Evolutionary conservation across 2,888 invertebrate species (phyloP), one percentile per base, ranked within the genome.

Genomic region (Netelia fuscicornis): DNA sequence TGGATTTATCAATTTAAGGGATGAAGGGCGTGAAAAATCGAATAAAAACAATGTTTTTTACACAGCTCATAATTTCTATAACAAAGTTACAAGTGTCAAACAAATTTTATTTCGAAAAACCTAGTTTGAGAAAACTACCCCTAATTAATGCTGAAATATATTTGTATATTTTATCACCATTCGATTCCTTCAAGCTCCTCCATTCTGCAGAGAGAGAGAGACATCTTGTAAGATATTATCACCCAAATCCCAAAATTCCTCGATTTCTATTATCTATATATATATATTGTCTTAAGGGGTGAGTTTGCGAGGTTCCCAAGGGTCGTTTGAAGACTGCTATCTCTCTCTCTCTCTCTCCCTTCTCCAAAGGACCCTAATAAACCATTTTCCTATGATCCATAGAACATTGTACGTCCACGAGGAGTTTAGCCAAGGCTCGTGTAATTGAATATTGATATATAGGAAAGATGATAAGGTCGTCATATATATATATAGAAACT

Each of bases 401-500:
- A 72, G 78, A 83, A 83, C 83, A 86, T 84, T 88, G 86, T 86
- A 82, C 81, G 87, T 86, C 88, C 83, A 86, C 87, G 84, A 87
- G 89, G 87, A 88, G 87, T 87, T 82, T 88, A 86, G 75, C 85
- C 85, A 81, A 79, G 87, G 83, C 74, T 77, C 83, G 70, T 84
- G 89, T 91, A 92, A 92, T 92, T 92, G 91, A 92, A 91, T 91
- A 90, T 91, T 91, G 91, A 89, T 91, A 90, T 90, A 90, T 89
- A 88, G 87, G 88, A 79, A 71, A 87, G 89, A 90, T 88, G 86
- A 86, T 87, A 86, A 85, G 86, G 85, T 65, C 42, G 85, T 65
- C 42, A 54, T 60, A 9, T 23, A 64, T 64, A 20, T 20, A 64
- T 71, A 64, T 79, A 64, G 89, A 87, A 88, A 89, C 70, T 77